A percentile compares a stretch with the other conserved stretches of the same genome.
Conservation (phyloP, 92 coral and sea anemone genomes). For the Bergia sp. region DNA sequence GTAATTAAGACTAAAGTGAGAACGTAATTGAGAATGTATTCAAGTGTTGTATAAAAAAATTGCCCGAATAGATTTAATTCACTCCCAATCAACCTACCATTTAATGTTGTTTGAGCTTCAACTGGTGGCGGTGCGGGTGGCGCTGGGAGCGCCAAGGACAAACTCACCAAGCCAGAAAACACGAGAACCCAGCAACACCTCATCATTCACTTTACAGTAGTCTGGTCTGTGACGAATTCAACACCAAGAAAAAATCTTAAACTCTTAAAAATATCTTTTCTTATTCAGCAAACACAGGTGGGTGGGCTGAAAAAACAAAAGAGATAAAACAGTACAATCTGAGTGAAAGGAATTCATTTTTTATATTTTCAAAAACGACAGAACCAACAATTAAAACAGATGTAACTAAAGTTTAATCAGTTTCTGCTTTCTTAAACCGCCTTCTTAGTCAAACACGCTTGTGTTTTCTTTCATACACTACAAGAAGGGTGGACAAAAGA, state of each 20-base stretch:
- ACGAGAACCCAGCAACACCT: neutral
- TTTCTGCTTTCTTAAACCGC: neutral
- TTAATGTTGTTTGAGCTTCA: neutral
- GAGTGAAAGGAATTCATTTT: neutral
- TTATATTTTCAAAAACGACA: too few species aligned
- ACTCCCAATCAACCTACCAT: neutral
- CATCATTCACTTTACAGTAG: neutral
- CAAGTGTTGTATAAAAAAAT: neutral
- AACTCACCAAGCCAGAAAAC: neutral
- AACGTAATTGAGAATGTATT: neutral
- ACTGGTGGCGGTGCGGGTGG: neutral
- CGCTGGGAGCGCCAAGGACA: neutral
- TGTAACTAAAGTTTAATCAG: too few species aligned
- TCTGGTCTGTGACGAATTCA: neutral
- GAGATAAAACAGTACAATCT: neutral
- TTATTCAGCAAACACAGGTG: slow-evolving; percentile 16
- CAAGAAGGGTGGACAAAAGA: neutral
- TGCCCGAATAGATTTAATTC: neutral
- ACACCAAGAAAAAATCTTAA: neutral
- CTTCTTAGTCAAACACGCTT: neutral
- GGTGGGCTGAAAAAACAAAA: neutral
- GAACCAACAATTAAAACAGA: neutral
- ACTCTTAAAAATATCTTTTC: neutral
- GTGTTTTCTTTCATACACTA: neutral
- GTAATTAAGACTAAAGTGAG: neutral